Evolutionary conservation across 2,113 vertebrate species (phyloP).

Genomic region (Prietella phreatophila): DNA sequence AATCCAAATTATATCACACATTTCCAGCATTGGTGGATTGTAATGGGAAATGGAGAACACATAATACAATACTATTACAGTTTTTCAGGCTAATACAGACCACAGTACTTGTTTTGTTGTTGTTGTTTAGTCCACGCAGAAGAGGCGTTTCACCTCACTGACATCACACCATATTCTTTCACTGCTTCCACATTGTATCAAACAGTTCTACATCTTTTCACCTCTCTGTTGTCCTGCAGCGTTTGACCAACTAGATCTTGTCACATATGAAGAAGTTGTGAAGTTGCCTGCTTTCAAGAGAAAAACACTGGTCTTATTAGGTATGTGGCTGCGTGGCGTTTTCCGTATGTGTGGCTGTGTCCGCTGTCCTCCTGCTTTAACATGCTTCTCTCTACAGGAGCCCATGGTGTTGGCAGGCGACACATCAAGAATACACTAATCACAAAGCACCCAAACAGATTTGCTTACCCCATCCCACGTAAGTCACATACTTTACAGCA

Average conservation of each 20-base stretch:
- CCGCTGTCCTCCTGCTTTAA: background rate
- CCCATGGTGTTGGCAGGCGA: constrained; percentile 93
- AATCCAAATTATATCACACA: background rate
- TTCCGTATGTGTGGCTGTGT: background rate
- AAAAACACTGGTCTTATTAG: constrained; percentile 97
- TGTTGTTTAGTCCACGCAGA: background rate
- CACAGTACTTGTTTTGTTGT: background rate
- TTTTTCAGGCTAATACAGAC: background rate
- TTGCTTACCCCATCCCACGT: constrained; percentile 99
- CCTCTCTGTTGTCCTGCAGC: constrained; percentile 71
- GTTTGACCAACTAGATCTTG: constrained; percentile 99
- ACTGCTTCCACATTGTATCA: constrained; percentile 26
- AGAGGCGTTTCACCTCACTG: background rate
- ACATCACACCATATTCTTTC: background rate
- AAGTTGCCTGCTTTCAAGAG: constrained; percentile 97
- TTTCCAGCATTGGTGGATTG: background rate
- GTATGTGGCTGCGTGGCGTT: constrained; percentile 67
- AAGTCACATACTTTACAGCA: constrained; percentile 64
- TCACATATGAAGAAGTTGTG: constrained; percentile 98
- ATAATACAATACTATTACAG: background rate
- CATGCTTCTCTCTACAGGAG: constrained; percentile 71
- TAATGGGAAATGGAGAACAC: background rate
- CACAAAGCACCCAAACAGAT: constrained; percentile 95
- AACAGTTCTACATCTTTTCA: constrained; percentile 45
- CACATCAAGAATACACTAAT: constrained; percentile 99